Evolutionary conservation across 2,888 invertebrate species (phyloP).

Genomic region (Habroteleia sp.): DNA sequence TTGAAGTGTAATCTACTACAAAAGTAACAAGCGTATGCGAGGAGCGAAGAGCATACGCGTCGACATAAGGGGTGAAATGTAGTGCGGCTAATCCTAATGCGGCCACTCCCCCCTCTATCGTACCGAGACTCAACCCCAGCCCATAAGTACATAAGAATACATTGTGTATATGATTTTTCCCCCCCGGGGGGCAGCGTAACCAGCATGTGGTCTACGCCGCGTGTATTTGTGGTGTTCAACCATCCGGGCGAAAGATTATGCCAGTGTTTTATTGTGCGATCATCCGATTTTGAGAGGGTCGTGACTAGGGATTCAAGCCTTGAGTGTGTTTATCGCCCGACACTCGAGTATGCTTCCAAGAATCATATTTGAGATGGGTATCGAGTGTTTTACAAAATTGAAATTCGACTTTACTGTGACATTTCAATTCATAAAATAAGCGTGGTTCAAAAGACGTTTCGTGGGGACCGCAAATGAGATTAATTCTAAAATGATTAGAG

Average conservation of each 20-base stretch:
- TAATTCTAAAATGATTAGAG: constrained; percentile 44
- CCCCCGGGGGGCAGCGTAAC: constrained; percentile 67
- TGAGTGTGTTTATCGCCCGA: constrained; percentile 61
- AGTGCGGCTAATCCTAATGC: constrained; percentile 78
- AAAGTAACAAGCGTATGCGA: constrained; percentile 44
- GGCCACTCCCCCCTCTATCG: too few species aligned
- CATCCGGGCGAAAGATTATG: constrained; percentile 75
- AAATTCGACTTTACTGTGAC: constrained; percentile 56
- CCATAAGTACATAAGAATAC: constrained; percentile 68
- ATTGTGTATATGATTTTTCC: constrained; percentile 57
- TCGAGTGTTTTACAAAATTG: constrained; percentile 61
- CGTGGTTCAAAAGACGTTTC: constrained; percentile 5
- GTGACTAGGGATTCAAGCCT: constrained; percentile 63
- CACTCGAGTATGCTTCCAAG: constrained; percentile 50
- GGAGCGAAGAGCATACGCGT: constrained; percentile 74
- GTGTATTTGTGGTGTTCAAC: constrained; percentile 75
- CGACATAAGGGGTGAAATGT: constrained; percentile 80
- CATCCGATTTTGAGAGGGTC: constrained; percentile 74
- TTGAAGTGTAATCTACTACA: constrained; percentile 44
- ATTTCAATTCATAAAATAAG: constrained; percentile 35
- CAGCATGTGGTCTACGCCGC: constrained; percentile 71
- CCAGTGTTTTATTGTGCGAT: constrained; percentile 79
- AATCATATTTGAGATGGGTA: constrained; percentile 26
- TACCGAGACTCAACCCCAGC: constrained; percentile 59
- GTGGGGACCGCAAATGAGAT: constrained; percentile 39